Percentiles rank a stretch among this genome's conserved stretches.
Conservation (phyloP, 2,113 vertebrate species). For the Mohoua ochrocephala region DNA sequence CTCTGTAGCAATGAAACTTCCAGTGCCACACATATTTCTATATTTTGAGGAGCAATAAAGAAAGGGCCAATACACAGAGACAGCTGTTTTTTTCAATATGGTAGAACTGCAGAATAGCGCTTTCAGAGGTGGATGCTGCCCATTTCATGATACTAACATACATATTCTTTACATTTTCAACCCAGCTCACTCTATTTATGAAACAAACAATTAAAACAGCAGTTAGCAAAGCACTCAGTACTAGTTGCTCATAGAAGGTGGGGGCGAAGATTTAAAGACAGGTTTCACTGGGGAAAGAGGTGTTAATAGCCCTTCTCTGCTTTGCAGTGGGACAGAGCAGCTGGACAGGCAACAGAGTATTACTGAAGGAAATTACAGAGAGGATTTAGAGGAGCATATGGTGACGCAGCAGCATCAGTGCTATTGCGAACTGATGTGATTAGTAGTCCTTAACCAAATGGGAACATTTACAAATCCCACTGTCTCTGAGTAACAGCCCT, state of each 20-base stretch:
- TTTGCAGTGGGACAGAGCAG: not conserved
- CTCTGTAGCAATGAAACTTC: not conserved
- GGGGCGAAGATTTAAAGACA: not conserved
- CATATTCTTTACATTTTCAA: not conserved
- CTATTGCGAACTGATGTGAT: not conserved
- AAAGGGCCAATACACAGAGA: not conserved
- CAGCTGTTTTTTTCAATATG: not conserved
- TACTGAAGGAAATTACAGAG: not conserved
- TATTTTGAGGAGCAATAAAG: not conserved
- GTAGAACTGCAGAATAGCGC: not conserved
- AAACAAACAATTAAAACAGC: not conserved
- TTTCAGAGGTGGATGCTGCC: not conserved
- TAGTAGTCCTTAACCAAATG: not conserved
- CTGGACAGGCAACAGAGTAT: not conserved
- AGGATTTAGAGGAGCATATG: not conserved
- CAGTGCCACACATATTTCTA: accelerated
- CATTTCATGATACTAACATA: not conserved
- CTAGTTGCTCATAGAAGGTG: not conserved
- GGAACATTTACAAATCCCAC: not conserved
- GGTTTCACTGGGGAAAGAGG: not conserved
- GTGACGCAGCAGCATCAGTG: not conserved
- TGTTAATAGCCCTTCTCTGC: not conserved
- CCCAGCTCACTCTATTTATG: not conserved
- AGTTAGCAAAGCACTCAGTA: not conserved
- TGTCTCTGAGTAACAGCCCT: not conserved